Evolutionary conservation across 2,113 vertebrate species (phyloP).

Genomic region (Noctilio leporinus): DNA sequence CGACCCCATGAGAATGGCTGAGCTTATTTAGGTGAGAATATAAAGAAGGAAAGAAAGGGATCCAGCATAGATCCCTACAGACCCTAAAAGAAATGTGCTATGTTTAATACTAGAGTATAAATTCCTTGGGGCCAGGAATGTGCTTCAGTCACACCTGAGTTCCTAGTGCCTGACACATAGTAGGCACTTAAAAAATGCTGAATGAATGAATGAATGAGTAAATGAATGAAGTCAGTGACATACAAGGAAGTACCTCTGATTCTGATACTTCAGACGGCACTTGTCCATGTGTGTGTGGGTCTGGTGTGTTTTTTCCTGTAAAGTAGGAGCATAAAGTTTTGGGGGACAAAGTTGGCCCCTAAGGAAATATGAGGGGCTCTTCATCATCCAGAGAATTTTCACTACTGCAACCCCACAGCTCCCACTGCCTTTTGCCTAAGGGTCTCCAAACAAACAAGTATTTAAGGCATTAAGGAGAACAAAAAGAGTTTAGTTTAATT

Average conservation of each 20-base stretch:
- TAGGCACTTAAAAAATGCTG: background rate
- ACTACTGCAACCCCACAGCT: background rate
- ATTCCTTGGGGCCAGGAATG: background rate
- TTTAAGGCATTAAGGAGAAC: constrained; percentile 53
- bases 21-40: background rate
- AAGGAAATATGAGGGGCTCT: background rate
- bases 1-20: background rate
- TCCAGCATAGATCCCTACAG: background rate
- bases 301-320: background rate
- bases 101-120: background rate
- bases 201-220: background rate
- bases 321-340: background rate
- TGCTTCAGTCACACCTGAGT: background rate
- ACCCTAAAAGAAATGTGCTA: background rate
- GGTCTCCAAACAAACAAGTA: constrained; percentile 25
- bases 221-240: background rate
- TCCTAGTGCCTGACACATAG: background rate
- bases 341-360: background rate
- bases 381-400: background rate
- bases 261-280: background rate
- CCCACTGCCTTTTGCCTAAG: background rate
- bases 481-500: constrained; percentile 62
- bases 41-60: background rate
- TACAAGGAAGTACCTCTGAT: background rate
- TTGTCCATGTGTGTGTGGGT: background rate